Evolutionary conservation across 2,888 invertebrate genomes (phyloP).

Genomic region (Abrostola tripartita): DNA sequence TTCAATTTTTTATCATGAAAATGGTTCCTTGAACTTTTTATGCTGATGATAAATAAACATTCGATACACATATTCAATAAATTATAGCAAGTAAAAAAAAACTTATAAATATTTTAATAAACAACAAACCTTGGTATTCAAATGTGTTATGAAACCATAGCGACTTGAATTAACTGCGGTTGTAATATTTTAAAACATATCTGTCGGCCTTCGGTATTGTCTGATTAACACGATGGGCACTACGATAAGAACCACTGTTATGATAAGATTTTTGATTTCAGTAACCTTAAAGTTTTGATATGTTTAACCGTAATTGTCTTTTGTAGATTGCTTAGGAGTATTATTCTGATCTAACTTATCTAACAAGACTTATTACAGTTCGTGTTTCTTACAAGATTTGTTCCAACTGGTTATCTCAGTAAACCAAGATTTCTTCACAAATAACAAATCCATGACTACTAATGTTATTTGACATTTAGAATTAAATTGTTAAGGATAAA

Average conservation of each 20-base stretch:
- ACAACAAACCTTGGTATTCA: conserved; percentile 65
- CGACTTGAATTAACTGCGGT: conserved; percentile 39
- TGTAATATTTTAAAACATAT: conserved; percentile 53
- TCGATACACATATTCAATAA: conserved; percentile 58
- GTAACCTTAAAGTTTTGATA: conserved; percentile 54
- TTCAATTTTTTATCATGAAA: conserved; percentile 38
- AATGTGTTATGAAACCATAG: conserved; percentile 61
- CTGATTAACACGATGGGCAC: conserved; percentile 64
- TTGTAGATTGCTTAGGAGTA: conserved; percentile 22
- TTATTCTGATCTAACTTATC: conserved; percentile 25
- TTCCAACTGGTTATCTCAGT: conserved; percentile 20
- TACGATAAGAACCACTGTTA: conserved; percentile 58
- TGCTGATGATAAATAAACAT: conserved; percentile 55
- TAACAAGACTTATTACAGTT: conserved; percentile 12
- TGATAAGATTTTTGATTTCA: conserved; percentile 66
- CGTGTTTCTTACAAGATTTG: conserved; percentile 25
- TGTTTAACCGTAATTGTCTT: conserved; percentile 33
- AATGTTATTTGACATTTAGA: conserved; percentile 7
- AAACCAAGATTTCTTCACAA: conserved; percentile 12
- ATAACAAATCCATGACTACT: conserved; percentile 3
- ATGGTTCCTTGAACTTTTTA: conserved; percentile 66
- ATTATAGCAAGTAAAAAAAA: conserved; percentile 55
- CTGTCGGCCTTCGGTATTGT: conserved; percentile 62
- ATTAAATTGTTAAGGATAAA: background rate
- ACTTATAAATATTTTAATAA: conserved; percentile 59